Percentiles rank a stretch among this genome's conserved stretches.
Evolutionary conservation across 2,888 invertebrate genomes (phyloP).

Genomic region (Dasysyrphus tricinctus): DNA sequence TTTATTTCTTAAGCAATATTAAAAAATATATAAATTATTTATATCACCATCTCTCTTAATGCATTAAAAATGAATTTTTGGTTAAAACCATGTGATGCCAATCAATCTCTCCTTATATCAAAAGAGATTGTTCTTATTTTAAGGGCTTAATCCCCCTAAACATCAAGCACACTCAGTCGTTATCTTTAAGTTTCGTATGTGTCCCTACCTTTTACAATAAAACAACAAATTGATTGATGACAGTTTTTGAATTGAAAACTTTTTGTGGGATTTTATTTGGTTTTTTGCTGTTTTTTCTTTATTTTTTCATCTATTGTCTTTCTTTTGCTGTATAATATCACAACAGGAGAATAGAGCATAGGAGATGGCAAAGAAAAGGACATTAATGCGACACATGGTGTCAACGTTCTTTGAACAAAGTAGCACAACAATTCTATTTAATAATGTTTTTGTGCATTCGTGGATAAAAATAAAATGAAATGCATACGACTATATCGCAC

Average conservation of each 20-base stretch:
- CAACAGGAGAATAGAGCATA: background rate
- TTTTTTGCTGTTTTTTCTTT: background rate
- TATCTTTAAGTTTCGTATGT: constrained; percentile 2
- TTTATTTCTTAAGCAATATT: background rate
- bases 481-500: no score
- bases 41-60: background rate
- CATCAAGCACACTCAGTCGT: constrained; percentile 13
- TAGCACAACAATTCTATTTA: constrained; percentile 33
- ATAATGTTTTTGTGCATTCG: constrained; percentile 33
- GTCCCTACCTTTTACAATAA: background rate
- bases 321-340: background rate
- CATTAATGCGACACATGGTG: constrained; percentile 36
- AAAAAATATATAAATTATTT: background rate
- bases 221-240: constrained; percentile 36
- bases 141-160: constrained; percentile 2
- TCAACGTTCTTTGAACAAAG: constrained; percentile 29
- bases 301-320: background rate
- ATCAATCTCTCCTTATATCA: constrained; percentile 6
- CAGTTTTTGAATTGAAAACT: constrained; percentile 36
- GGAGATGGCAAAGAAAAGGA: constrained; percentile 16
- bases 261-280: constrained; percentile 13
- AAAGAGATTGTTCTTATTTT: constrained; percentile 3
- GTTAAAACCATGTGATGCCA: constrained; percentile 11
- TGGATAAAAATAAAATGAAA: background rate
- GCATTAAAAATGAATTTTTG: background rate